Evolutionary conservation across 2,888 invertebrate species (phyloP).

Genomic region (Myopa tessellatipennis): DNA sequence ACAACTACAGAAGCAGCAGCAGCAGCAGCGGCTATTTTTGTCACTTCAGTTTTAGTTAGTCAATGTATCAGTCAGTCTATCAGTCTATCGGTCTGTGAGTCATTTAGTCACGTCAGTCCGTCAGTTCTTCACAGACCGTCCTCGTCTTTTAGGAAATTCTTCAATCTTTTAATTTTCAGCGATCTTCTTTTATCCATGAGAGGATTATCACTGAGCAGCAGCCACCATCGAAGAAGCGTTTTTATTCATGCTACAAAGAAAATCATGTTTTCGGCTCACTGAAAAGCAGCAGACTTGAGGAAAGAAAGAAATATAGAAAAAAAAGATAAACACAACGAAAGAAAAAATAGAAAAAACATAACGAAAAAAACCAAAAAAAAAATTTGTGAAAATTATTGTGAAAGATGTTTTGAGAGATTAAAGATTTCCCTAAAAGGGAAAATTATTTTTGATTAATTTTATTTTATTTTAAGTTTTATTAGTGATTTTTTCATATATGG

Average conservation of each 20-base stretch:
- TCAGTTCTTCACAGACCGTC: background rate
- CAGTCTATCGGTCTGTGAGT: slow-evolving; percentile 1
- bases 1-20: slow-evolving; percentile 31
- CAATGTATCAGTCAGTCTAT: slow-evolving; percentile 32
- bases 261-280: slow-evolving; percentile 64
- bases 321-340: slow-evolving; percentile 39
- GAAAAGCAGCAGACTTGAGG: slow-evolving; percentile 64
- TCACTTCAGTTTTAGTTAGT: slow-evolving; percentile 39
- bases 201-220: slow-evolving; percentile 30
- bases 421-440: no score
- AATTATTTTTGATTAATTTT: no score
- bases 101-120: background rate
- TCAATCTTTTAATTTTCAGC: slow-evolving; percentile 1
- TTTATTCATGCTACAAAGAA: slow-evolving; percentile 55
- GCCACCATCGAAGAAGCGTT: slow-evolving; percentile 5
- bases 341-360: background rate
- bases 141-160: background rate
- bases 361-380: background rate
- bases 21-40: slow-evolving; percentile 49
- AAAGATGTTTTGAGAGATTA: no score
- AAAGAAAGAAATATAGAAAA: slow-evolving; percentile 55
- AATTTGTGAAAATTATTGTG: background rate
- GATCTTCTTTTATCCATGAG: background rate
- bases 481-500: no score
- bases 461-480: no score